A percentile compares a stretch with the other conserved stretches of the same genome.
These are phyloP conservation scores for Crocidura indochinensis DNA, from an alignment of 2,797 vertebrate species.

Conservation along the genomic window DNA sequence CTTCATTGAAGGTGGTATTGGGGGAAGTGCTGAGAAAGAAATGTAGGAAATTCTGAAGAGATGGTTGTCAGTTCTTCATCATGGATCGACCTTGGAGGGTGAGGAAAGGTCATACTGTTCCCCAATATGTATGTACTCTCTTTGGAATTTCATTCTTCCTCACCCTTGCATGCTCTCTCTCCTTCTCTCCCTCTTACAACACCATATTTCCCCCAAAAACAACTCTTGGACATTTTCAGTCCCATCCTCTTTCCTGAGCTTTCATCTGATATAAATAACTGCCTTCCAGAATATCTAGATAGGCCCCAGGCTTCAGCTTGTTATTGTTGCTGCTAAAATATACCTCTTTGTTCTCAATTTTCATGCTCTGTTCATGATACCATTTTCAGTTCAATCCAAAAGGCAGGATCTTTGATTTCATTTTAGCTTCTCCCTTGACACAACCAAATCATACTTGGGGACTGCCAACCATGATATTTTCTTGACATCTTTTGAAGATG, in stretches of 20 bases:
- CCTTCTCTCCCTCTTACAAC: neutral
- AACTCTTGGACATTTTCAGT: neutral
- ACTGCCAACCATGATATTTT: neutral
- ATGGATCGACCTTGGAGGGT: neutral
- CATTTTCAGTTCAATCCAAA: neutral
- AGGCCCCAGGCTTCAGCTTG: neutral
- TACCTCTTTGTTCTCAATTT: conserved; percentile 25
- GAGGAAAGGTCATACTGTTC: neutral
- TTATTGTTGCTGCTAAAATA: conserved; percentile 9
- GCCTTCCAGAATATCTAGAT: too few species aligned
- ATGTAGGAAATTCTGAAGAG: neutral
- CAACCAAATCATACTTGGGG: neutral
- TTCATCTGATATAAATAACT: too few species aligned
- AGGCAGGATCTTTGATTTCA: neutral
- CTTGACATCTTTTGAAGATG: neutral
- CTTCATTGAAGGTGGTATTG: neutral
- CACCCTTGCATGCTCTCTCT: too few species aligned
- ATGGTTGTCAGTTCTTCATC: neutral
- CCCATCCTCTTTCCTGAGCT: neutral
- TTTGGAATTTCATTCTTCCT: too few species aligned
- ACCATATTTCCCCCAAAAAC: neutral
- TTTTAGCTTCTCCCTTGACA: neutral
- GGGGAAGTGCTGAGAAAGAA: neutral
- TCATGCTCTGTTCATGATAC: neutral
- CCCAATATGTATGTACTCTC: too few species aligned